phyloP scores from a whole-genome alignment of 1,140 invertebrate genomes.

The Bombus waltoni region DNA sequence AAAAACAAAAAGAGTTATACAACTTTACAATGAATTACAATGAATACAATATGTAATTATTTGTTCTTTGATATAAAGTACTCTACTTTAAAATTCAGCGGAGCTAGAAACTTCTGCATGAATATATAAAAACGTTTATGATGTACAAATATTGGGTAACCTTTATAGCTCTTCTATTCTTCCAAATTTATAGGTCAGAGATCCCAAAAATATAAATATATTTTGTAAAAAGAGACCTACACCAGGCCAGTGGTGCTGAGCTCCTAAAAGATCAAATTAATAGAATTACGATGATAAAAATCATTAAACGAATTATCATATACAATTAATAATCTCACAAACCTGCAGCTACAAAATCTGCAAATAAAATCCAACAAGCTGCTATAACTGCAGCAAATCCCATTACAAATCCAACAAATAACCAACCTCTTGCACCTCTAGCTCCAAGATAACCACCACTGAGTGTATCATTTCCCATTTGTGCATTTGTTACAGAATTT shows the following conservation, averaged over 20 bases:
- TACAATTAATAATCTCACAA: conserved; percentile 35
- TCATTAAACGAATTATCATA: too few relatives aligned
- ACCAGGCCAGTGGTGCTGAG: conserved; percentile 88
- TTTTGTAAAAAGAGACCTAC: conserved; percentile 97
- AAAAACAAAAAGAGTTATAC: conserved; percentile 1
- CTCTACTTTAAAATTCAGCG: not conserved
- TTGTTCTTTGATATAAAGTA: conserved; percentile 7
- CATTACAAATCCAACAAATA: conserved; percentile 97
- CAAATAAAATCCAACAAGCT: conserved; percentile 97
- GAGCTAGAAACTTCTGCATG: not conserved
- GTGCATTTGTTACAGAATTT: conserved; percentile 97
- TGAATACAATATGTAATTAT: conserved; percentile 14
- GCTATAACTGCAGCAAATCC: conserved; percentile 98
- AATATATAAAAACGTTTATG: conserved; percentile 35
- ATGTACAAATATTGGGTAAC: conserved; percentile 73
- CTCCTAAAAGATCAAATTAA: conserved; percentile 66
- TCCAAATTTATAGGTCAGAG: conserved; percentile 97
- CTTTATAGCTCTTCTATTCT: conserved; percentile 94
- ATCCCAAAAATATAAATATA: conserved; percentile 95
- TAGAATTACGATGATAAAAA: not conserved
- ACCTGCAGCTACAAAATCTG: conserved; percentile 86
- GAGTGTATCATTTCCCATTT: conserved; percentile 94
- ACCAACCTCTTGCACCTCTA: conserved; percentile 95
- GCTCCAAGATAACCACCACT: conserved; percentile 94
- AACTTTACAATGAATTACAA: conserved; percentile 10